Base-by-base conservation (phyloP, 2,888 invertebrate species). In the Agrotis segetum region DNA sequence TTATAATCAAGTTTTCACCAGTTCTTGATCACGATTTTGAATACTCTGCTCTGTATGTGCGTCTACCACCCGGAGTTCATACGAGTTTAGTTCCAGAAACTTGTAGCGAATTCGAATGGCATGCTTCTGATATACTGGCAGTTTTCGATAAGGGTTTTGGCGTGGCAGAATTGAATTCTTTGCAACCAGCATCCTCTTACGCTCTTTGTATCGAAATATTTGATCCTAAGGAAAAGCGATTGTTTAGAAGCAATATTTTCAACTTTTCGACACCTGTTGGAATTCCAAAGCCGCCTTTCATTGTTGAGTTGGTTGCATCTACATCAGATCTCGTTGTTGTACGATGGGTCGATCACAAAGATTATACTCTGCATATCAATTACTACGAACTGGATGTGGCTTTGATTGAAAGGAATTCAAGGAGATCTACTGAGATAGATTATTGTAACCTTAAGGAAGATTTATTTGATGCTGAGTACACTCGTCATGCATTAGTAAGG, bases 41-140 rank as follows among this genome's bases (percentile, higher is more conserved):
- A 61, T 95, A 95, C 70, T 87, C 93, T 17, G 88, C 95, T 24
- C 82, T 96, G 2, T 95, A 95, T 73, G 92, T 92, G 3, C 88
- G 89, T 52, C 74, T 95, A 67, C 91, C 93, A 46, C 85, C 86
- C 65, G 90, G 88, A 16, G 77, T 83, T 16, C 79, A 88, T 24
- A 85, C 85, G 16, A 82, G 86, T 3, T 84, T 91, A 46, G 90
- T 93, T 21, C 95, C 96, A 29, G 95, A 96, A 83, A 90, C 90
- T 4, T 96, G 95, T 74, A 95, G 94, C 64, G 91, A 94, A 55
- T 91, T 89, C 2, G 93, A 96, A 85, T 96, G 96, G 96, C 85
- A 89, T 55, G 88, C 90, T 58, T 84, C 91, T 17, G 89, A 88
- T 74, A 87, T 91, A 11, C 85, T 86, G 6, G 82, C 81, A 34